Evolutionary conservation across 2,113 vertebrate species (phyloP), one percentile per base, ranked within the genome.

Genomic region (Corythoichthys haematopterus): DNA sequence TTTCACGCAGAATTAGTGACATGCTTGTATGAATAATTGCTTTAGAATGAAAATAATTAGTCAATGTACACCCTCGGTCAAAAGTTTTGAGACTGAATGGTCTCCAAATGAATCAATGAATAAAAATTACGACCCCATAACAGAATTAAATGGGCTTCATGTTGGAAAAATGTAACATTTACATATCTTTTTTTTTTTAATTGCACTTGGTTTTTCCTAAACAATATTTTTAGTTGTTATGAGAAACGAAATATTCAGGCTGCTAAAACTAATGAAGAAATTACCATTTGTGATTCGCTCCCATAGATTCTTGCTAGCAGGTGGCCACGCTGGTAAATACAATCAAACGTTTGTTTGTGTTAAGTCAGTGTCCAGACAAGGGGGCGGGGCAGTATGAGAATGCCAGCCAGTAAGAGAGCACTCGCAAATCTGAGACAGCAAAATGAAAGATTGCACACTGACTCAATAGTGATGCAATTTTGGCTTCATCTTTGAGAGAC

Each of bases 271-370:
- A 13, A 36, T 58, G 20, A 20, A 9, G 37, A 58, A 58, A 3
- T 8, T 4, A 11, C 52, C 28, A 15, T 58, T 58, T 35, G 33
- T 56, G 58, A 15, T 40, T 60, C 11, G 37, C 6, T 37, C 9
- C 58, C 16, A 6, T 36, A 2, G 37, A 40, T 40, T 2, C 1
- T 7, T 9, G 58, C 43, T 28, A 46, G 43, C 43, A 62, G 60
- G 20, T 33, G 43, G n/a, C 43, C 40, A 62, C 6, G 60, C 43
- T 45, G 35, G 20, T 62, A 45, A 46, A 28, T 46, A 62, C 60
- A 62, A 62, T 33, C 28, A 28, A 62, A 7, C 59, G 6, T 15
- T 62, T 62, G 43, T 62, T 62, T 47, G 60, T 46, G 60, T 46
- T 28, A 33, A 62, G 43, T 33, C 60, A 47, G 60, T 62, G 60